phyloP scores from a whole-genome alignment of 2,888 invertebrate genomes.

The Danaus chrysippus region DNA sequence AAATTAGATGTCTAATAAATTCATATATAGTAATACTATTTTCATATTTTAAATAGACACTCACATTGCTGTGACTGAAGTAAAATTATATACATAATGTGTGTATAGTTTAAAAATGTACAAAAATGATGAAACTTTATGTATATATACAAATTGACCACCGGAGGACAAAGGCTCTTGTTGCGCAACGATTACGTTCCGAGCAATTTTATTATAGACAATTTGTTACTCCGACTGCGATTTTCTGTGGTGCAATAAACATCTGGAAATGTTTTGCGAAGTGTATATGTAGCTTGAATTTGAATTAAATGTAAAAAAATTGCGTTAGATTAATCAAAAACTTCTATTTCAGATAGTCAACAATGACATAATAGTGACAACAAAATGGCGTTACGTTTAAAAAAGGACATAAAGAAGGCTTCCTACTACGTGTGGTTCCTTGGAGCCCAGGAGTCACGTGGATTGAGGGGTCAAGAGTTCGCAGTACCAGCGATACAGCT shows the following conservation, averaged over 20 bases:
- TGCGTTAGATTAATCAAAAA: constrained; percentile 4
- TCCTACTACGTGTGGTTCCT: constrained; percentile 96
- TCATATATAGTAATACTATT: no score
- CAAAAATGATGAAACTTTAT: no score
- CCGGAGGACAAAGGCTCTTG: constrained; percentile 30
- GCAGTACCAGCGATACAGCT: constrained; percentile 91
- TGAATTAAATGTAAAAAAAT: background rate
- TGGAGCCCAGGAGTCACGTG: constrained; percentile 96
- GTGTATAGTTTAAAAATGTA: no score
- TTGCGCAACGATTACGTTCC: constrained; percentile 44
- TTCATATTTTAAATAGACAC: no score
- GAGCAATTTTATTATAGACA: constrained; percentile 31
- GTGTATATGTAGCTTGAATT: background rate
- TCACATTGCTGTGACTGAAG: no score
- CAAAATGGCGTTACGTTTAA: constrained; percentile 87
- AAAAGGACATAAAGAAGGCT: constrained; percentile 93
- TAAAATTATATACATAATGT: no score
- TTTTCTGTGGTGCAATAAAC: constrained; percentile 39
- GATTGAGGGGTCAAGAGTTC: constrained; percentile 90
- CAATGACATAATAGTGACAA: constrained; percentile 61
- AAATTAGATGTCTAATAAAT: no score
- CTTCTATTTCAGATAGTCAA: constrained; percentile 53
- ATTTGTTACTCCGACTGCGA: constrained; percentile 39
- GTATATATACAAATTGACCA: background rate
- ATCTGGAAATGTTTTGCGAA: background rate